Evolutionary conservation across 2,888 invertebrate species (phyloP).

Genomic region (Sceliomorpha sp.): DNA sequence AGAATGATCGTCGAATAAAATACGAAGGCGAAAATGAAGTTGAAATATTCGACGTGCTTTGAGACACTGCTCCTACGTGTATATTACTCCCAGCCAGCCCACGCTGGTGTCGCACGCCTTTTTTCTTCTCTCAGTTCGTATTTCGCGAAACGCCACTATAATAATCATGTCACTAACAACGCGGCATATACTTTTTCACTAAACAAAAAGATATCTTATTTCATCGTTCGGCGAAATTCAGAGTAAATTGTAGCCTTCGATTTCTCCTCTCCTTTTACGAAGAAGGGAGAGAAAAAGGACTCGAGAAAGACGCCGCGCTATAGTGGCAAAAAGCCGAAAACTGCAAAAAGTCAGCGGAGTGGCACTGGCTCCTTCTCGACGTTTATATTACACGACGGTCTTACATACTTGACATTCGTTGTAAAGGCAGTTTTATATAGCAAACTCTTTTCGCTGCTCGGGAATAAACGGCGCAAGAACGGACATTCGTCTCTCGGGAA

Average conservation of each 20-base stretch:
- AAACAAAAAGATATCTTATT: conserved; percentile 6
- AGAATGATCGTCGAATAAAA: too few species aligned
- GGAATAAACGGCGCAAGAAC: conserved; percentile 40
- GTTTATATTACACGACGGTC: conserved; percentile 52
- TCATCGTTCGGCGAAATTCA: conserved; percentile 5
- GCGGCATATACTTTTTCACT: too few species aligned
- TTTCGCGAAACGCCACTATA: too few species aligned
- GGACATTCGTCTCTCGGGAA: conserved; percentile 58
- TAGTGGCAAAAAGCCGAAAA: conserved; percentile 13
- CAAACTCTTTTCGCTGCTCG: conserved; percentile 39
- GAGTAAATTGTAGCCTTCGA: conserved; percentile 15
- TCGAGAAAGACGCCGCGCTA: conserved; percentile 12
- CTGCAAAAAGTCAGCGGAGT: conserved; percentile 34
- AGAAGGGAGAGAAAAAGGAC: conserved; percentile 6
- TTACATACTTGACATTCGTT: conserved; percentile 54
- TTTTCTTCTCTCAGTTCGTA: too few species aligned
- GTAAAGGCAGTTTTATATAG: conserved; percentile 53
- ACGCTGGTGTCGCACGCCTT: too few species aligned
- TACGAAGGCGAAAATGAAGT: too few species aligned
- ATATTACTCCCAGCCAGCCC: too few species aligned
- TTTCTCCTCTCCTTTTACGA: conserved; percentile 8
- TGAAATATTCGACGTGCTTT: too few species aligned
- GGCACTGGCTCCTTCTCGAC: conserved; percentile 34
- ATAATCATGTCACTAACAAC: too few species aligned
- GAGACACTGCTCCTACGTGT: too few species aligned